Evolutionary conservation across 2,797 vertebrate genomes (phyloP), one percentile per base, ranked within the genome.

Genomic region (Menidia menidia): DNA sequence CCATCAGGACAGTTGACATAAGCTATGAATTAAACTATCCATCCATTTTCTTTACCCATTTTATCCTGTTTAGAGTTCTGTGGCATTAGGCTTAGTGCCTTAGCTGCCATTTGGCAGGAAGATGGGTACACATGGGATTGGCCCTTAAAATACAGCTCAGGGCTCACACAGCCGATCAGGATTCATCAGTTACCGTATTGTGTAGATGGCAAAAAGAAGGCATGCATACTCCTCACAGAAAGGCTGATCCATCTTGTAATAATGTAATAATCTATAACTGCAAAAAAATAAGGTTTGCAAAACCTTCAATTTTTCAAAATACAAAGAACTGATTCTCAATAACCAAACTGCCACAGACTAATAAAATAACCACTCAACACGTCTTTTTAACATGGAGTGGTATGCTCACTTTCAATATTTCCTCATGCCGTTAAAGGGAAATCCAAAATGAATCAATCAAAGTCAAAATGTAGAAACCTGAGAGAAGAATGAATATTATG

Each of bases 1-100:
- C 0, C 61, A 47, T 71, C 2, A 52, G 45, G 39, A 51, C n/a
- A 0, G 56, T 44, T 66, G 72, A 48, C 74, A 77, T 53, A 63
- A 68, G 56, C 78, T 43, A 18, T 63, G 25, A 16, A 39, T 39
- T 5, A 39, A 52, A 42, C 19, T 63, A 51, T 52, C 35, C 45
- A 18, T n/a, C 15, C 16, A 32, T 15, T 51, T 56, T 25, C 16
- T 42, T 30, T n/a, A 10, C n/a, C 4, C 14, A 3, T 19, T 45
- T 33, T 65, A 10, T 6, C 8, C 32, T 19, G 32, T 47, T 47
- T 6, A 55, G n/a, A 15, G 42, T 33, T 55, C n/a, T n/a, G 45
- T 7, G 45, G 9, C 4, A 47, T 7, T n/a, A 15, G n/a, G 45
- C 45, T n/a, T 39, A 14, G 51, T 31, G 13, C 31, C 32, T 7